Percentiles rank a stretch among this genome's conserved stretches.
Conservation (phyloP, 2,888 invertebrate species). For the Mesorhabditis spiculigera region DNA sequence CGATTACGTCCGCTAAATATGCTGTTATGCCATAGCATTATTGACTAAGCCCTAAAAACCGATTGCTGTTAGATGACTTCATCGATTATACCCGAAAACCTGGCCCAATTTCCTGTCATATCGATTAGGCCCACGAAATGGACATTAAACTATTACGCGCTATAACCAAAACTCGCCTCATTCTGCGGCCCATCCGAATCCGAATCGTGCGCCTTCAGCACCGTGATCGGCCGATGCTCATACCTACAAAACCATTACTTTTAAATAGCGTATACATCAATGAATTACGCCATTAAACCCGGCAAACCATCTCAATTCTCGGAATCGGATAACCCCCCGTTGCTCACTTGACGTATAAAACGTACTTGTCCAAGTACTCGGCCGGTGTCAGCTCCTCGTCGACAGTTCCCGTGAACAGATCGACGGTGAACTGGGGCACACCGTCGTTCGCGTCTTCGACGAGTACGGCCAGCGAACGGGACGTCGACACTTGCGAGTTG, state of each 20-base stretch:
- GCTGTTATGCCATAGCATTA: too few species aligned
- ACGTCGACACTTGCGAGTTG: constrained; percentile 62
- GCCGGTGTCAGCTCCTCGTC: constrained; percentile 53
- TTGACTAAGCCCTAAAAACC: too few species aligned
- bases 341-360: not conserved
- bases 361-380: constrained; percentile 40
- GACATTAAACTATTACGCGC: too few species aligned
- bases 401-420: constrained; percentile 53
- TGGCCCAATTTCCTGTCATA: too few species aligned
- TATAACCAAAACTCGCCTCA: constrained; percentile 31
- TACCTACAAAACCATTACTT: constrained; percentile 13
- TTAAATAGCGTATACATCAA: not conserved
- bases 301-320: not conserved
- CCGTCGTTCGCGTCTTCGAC: constrained; percentile 95
- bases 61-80: too few species aligned
- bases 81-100: too few species aligned
- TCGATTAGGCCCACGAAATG: too few species aligned
- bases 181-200: constrained; percentile 49
- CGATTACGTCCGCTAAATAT: too few species aligned
- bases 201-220: constrained; percentile 47
- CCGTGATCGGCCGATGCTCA: constrained; percentile 38
- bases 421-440: constrained; percentile 62
- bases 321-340: not conserved
- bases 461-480: constrained; percentile 87
- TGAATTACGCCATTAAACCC: not conserved